These are phyloP conservation scores for Notolepis coatsorum DNA, from an alignment of 2,797 vertebrate genomes.

Conservation along the genomic window DNA sequence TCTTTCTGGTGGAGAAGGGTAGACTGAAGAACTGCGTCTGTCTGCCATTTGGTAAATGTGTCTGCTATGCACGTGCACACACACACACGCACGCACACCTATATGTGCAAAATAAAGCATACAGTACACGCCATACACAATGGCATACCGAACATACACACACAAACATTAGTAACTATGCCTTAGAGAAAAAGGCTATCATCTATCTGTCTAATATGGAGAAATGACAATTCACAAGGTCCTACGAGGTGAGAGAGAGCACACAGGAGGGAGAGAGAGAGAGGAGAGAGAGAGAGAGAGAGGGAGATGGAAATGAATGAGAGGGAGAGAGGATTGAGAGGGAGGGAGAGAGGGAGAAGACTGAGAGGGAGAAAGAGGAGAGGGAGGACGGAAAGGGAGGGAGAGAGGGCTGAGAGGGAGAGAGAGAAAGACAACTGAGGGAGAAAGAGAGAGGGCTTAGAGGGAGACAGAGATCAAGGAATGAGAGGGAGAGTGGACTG, in stretches of 20 bases:
- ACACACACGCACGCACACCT: neutral
- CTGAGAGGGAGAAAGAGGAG: no score
- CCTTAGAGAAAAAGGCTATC: neutral
- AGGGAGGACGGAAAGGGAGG: no score
- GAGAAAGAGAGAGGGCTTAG: no score
- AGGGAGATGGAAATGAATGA: neutral
- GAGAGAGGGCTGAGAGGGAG: no score
- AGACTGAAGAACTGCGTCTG: slow-evolving; percentile 15
- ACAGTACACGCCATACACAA: neutral
- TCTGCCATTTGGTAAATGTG: slow-evolving; percentile 22
- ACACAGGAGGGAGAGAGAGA: neutral
- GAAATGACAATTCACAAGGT: slow-evolving; percentile 1
- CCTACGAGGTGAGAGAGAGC: neutral
- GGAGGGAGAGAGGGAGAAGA: no score
- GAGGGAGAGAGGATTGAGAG: neutral
- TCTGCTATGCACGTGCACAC: slow-evolving; percentile 2
- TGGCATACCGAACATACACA: neutral
- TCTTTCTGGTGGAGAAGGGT: slow-evolving; percentile 9
- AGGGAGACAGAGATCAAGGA: no score
- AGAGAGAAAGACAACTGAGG: no score
- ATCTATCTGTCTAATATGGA: neutral
- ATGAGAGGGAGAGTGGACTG: no score
- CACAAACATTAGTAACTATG: neutral
- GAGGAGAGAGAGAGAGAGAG: neutral
- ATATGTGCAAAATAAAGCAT: neutral